These are phyloP conservation scores for Pogona vitticeps DNA, from an alignment of 2,113 vertebrate species.

Conservation along the genomic window DNA sequence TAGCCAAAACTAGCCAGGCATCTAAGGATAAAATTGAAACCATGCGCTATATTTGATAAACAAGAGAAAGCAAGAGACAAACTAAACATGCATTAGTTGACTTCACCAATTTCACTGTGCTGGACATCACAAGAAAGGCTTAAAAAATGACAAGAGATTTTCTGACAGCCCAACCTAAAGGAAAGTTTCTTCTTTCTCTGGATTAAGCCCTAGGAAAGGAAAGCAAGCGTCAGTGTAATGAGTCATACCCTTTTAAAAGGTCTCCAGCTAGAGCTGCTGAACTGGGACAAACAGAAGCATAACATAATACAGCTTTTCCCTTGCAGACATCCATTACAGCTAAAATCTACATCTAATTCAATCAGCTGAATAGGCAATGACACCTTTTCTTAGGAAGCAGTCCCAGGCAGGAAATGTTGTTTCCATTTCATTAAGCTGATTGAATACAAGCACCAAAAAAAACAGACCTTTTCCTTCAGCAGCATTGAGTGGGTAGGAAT, in stretches of 20 bases:
- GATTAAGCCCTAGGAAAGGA: neutral
- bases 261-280: neutral
- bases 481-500: neutral
- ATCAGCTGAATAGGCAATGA: slow-evolving; percentile 15
- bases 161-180: slow-evolving; percentile 3
- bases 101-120: neutral
- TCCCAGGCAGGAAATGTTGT: slow-evolving; percentile 5
- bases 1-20: neutral
- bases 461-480: neutral
- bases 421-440: slow-evolving; percentile 23
- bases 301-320: neutral
- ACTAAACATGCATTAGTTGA: neutral
- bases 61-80: neutral
- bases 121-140: neutral
- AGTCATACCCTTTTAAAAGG: slow-evolving; percentile 15
- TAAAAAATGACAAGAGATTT: slow-evolving; percentile 11
- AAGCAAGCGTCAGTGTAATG: neutral
- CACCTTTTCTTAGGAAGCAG: slow-evolving; percentile 13
- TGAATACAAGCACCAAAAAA: slow-evolving; percentile 18
- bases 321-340: neutral
- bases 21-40: neutral
- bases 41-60: neutral
- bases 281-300: neutral
- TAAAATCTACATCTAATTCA: slow-evolving; percentile 18
- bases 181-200: neutral